Base-by-base conservation (phyloP, 2,113 vertebrate genomes). In the Heloderma charlesbogerti region DNA sequence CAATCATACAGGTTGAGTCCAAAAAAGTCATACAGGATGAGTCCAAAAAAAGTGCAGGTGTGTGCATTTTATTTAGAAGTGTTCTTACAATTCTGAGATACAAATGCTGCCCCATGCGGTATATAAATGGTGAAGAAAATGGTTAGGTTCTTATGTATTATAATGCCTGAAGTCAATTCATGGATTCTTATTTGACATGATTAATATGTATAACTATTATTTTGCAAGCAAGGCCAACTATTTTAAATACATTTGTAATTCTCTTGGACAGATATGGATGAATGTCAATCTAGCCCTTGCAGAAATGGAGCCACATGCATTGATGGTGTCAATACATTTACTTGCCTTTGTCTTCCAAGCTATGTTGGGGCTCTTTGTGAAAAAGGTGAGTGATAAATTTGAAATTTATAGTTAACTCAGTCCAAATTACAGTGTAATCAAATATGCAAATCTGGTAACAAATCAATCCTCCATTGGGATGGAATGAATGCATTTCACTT, bases 221-320 rank as follows among this genome's bases (percentile, higher is more conserved):
- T 57, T 7, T 67, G 69, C 54, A 60, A 60, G 6, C 1, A 0
- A 37, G 51, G 4, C 27, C 12, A 37, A 37, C 10, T 67, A 15
- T 88, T 92, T 37, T 91, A 71, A 88, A 94, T 89, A 1, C 60
- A 1, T 25, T 91, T 90, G 90, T 94, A 0, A 85, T 93, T 92
- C 91, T 51, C 89, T 96, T 69, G 91, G 57, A 75, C 95, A 99
- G 99, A 99, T 94, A 96, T 98, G 12, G 99, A 99, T 92, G 99
- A 99, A 94, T 99, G 99, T 94, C 99, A 99, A 60, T 98, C 98
- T 83, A 99, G 98, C 82, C 99, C 99, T 2, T 99, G 99, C 90
- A 98, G 96, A 84, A 99, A 99, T 89, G 99, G 99, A 95, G 99
- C 98, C 71, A 99, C 99, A 0, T 99, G 99, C 88, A 91, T 99